Evolutionary conservation across 2,797 vertebrate species (phyloP).

Genomic region (Cynodonichthys magdalenae): DNA sequence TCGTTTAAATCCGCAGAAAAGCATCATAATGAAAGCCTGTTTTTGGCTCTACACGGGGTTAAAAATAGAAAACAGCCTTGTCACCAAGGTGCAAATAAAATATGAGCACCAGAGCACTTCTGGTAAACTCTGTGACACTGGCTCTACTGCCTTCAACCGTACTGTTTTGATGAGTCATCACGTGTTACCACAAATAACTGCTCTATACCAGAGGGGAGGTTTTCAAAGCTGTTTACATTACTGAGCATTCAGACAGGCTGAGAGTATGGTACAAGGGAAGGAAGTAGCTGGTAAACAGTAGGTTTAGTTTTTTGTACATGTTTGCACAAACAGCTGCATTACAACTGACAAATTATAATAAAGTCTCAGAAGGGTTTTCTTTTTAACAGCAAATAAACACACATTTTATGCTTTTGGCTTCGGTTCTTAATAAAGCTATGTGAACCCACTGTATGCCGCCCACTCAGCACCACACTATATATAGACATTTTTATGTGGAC

Average conservation of each 20-base stretch:
- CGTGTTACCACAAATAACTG: conserved; percentile 44
- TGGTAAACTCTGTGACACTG: conserved; percentile 6
- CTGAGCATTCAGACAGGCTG: conserved; percentile 4
- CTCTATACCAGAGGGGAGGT: conserved; percentile 4
- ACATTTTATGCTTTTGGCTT: too few relatives aligned
- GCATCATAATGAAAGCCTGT: conserved; percentile 15
- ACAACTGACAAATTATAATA: background rate
- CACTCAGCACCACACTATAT: too few relatives aligned
- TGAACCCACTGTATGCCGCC: too few relatives aligned
- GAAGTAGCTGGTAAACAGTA: conserved; percentile 9
- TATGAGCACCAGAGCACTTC: conserved; percentile 15
- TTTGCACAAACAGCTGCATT: conserved; percentile 11
- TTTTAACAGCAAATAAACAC: background rate
- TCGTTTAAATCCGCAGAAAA: background rate
- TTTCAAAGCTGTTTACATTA: conserved; percentile 28
- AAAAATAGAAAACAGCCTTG: conserved; percentile 44
- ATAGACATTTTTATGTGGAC: too few relatives aligned
- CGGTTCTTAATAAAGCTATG: too few relatives aligned
- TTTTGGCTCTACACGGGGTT: conserved; percentile 25
- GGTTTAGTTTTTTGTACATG: conserved; percentile 15
- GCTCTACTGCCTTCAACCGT: conserved; percentile 11
- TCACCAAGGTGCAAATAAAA: conserved; percentile 38
- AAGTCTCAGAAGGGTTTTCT: background rate
- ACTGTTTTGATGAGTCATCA: conserved; percentile 48
- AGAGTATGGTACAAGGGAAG: conserved; percentile 23